Percentiles rank a stretch among this genome's conserved stretches.
Evolutionary conservation across 2,888 invertebrate genomes (phyloP).

Genomic region (Napeogenes inachia): DNA sequence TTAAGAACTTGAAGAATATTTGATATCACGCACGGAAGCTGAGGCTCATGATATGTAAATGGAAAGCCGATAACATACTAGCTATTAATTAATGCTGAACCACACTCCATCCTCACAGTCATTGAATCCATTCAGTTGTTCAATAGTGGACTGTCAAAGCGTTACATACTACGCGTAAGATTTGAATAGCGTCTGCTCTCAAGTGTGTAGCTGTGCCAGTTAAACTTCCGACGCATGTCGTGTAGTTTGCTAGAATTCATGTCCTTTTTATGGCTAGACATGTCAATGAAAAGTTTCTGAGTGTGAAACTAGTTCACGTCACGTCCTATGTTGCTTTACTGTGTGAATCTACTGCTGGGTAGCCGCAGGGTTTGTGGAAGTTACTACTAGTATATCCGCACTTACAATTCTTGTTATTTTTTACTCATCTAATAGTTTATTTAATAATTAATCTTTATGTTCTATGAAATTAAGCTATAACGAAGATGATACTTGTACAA

Average conservation of each 20-base stretch:
- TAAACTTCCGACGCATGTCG: conserved; percentile 57
- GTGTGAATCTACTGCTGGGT: too few relatives aligned
- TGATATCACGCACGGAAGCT: conserved; percentile 34
- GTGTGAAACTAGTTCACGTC: conserved; percentile 21
- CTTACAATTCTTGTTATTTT: too few relatives aligned
- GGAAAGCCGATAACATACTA: conserved; percentile 46
- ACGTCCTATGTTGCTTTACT: not conserved
- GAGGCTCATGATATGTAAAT: conserved; percentile 44
- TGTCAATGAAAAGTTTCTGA: conserved; percentile 22
- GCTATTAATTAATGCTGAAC: conserved; percentile 68
- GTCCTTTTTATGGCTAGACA: conserved; percentile 28
- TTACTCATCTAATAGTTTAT: too few relatives aligned
- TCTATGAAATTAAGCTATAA: too few relatives aligned
- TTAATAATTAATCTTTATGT: too few relatives aligned
- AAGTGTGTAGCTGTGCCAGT: conserved; percentile 45
- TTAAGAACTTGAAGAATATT: conserved; percentile 18
- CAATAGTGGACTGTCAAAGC: conserved; percentile 68
- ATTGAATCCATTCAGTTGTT: conserved; percentile 65
- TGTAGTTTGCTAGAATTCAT: conserved; percentile 23
- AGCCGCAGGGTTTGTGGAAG: too few relatives aligned
- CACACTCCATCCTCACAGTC: conserved; percentile 51
- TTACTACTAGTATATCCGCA: too few relatives aligned
- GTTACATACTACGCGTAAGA: conserved; percentile 51
- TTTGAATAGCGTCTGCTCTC: conserved; percentile 72
- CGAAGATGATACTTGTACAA: too few relatives aligned